Evolutionary conservation across 92 coral and sea anemone species (phyloP).

Genomic region (Epizoanthus fatuus): DNA sequence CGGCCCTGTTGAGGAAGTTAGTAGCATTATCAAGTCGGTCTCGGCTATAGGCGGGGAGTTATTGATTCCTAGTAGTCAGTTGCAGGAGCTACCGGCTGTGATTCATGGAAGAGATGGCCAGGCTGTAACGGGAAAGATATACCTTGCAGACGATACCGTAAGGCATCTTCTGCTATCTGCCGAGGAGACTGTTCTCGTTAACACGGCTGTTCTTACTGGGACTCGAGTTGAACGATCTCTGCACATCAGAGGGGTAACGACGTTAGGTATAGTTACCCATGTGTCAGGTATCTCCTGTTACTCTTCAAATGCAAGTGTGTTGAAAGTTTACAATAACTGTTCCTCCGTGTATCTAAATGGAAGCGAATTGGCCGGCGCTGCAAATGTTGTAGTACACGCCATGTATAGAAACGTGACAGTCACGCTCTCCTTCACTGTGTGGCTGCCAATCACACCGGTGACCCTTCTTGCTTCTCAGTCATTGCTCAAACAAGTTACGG

Average conservation of each 20-base stretch:
- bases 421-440: slow-evolving; percentile 18
- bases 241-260: slow-evolving; percentile 36
- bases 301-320: slow-evolving; percentile 9
- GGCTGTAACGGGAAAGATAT: slow-evolving; percentile 33
- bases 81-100: slow-evolving; percentile 23
- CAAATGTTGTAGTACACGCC: background rate
- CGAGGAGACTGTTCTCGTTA: slow-evolving; percentile 45
- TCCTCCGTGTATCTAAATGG: slow-evolving; percentile 20
- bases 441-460: slow-evolving; percentile 14
- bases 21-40: slow-evolving; percentile 16
- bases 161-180: slow-evolving; percentile 40
- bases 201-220: slow-evolving; percentile 65
- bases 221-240: slow-evolving; percentile 28
- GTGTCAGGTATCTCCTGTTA: slow-evolving; percentile 26
- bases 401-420: background rate
- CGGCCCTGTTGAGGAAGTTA: slow-evolving; percentile 28
- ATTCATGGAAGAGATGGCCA: slow-evolving; percentile 51
- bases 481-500: slow-evolving; percentile 49
- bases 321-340: slow-evolving; percentile 12
- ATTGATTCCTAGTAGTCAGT: slow-evolving; percentile 7
- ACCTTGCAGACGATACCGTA: slow-evolving; percentile 37
- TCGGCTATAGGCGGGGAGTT: slow-evolving; percentile 38
- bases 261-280: slow-evolving; percentile 25
- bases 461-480: slow-evolving; percentile 40
- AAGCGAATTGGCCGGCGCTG: slow-evolving; percentile 16